Evolutionary conservation across 2,113 vertebrate species (phyloP), one percentile per base, ranked within the genome.

Genomic region (Morone chrysops): DNA sequence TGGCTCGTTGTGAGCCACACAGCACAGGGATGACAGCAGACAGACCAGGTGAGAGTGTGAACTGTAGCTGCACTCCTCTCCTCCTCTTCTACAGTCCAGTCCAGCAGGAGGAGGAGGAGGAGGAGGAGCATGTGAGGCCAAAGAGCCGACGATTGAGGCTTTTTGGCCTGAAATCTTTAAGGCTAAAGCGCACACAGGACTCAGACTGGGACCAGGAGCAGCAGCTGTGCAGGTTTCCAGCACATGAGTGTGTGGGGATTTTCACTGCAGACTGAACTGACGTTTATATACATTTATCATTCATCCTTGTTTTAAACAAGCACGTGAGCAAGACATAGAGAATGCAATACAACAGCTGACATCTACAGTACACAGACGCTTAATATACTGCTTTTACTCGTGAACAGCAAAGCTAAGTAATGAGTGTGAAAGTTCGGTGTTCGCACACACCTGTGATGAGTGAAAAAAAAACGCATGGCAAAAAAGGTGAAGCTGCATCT

Each of bases 251-350:
- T 31, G 77, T 73, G 71, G 65, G 65, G 69, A 38, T 22, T 51
- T 87, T 87, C 68, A 90, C 92, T 83, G 85, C 88, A 70, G 76
- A 81, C 73, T 51, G 72, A 87, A 90, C 75, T 82, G 59, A 75
- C 61, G 80, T 61, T 62, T 88, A 86, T 86, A 83, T 88, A 89
- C 84, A 91, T 65, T 56, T 56, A 70, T 62, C 89, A 82, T 80
- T 89, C 89, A 83, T 65, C 62, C 85, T 83, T 38, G 20, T 67
- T 78, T 87, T 74, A 70, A 72, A 88, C 81, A 63, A 81, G 76
- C 88, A 82, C 56, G 45, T 80, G 53, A 85, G 85, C 81, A 78
- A 84, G 81, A 89, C 78, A 6, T 56, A 51, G 38, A 16, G 69
- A 66, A 78, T 77, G 87, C 67, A 82, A n/a, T 50, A 81, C 75